Evolutionary conservation across 2,888 invertebrate genomes (phyloP).

Genomic region (Stenoptilia bipunctidactyla): DNA sequence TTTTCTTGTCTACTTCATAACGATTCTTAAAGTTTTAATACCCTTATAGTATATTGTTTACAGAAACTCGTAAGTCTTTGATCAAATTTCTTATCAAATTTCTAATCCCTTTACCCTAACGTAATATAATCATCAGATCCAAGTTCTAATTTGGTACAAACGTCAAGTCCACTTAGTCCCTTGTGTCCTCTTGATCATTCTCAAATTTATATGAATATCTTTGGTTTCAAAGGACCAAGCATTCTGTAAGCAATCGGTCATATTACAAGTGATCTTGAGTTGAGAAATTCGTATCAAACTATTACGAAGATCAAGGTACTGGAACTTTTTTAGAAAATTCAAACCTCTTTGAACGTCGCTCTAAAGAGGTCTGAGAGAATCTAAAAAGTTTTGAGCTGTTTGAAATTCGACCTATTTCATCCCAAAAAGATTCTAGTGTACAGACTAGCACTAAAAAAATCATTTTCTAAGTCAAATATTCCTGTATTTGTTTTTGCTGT

Average conservation of each 20-base stretch:
- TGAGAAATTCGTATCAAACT: too few species aligned
- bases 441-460: too few species aligned
- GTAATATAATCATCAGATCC: slow-evolving; percentile 9
- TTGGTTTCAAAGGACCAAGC: slow-evolving; percentile 40
- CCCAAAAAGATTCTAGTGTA: too few species aligned
- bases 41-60: too few species aligned
- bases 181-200: slow-evolving; percentile 50
- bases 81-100: not conserved
- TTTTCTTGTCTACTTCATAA: too few species aligned
- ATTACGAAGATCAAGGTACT: too few species aligned
- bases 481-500: too few species aligned
- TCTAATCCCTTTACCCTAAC: slow-evolving; percentile 4
- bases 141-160: slow-evolving; percentile 31
- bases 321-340: not conserved
- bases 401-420: too few species aligned
- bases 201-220: slow-evolving; percentile 35
- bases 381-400: too few species aligned
- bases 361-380: too few species aligned
- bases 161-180: slow-evolving; percentile 32
- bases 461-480: too few species aligned
- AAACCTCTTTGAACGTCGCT: not conserved
- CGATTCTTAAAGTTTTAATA: too few species aligned
- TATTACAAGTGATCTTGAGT: not conserved
- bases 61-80: not conserved
- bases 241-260: slow-evolving; percentile 23